A percentile compares a stretch with the other conserved stretches of the same genome.
phyloP scores from a whole-genome alignment of 2,113 vertebrate species.

The Camelus bactrianus region DNA sequence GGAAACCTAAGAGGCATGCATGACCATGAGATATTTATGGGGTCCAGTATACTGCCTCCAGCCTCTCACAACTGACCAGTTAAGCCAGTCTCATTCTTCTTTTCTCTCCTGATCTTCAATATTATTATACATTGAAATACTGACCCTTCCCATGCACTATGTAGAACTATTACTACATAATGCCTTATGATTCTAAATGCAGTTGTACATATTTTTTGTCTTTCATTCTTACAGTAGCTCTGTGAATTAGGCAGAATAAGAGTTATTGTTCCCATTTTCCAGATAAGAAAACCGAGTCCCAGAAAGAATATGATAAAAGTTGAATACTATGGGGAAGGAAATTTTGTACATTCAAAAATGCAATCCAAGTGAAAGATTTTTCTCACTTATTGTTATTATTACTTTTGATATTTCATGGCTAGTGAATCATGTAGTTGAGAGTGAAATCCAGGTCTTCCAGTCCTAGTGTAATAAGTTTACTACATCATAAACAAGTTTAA shows the following conservation, averaged over 20 bases:
- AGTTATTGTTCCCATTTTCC: not conserved
- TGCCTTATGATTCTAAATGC: not conserved
- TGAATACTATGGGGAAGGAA: not conserved
- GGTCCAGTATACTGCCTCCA: not conserved
- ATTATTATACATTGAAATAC: not conserved
- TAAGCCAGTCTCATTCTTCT: not conserved
- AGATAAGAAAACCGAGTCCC: constrained; percentile 19
- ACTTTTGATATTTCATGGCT: not conserved
- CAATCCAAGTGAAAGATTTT: constrained; percentile 28
- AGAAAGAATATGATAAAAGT: not conserved
- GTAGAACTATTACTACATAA: too few relatives aligned
- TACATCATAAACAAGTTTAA: not conserved
- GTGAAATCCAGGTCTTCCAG: not conserved
- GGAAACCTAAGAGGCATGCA: not conserved
- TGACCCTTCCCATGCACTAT: not conserved
- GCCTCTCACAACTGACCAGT: not conserved
- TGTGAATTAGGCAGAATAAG: not conserved
- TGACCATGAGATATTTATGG: not conserved
- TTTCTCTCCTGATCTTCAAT: not conserved
- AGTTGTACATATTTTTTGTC: not conserved
- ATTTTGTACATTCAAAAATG: not conserved
- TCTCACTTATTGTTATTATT: not conserved
- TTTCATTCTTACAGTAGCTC: not conserved
- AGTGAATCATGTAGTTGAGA: not conserved
- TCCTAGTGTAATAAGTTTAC: not conserved